Conservation (phyloP, 2,888 invertebrate genomes). For the Nezara viridula region DNA sequence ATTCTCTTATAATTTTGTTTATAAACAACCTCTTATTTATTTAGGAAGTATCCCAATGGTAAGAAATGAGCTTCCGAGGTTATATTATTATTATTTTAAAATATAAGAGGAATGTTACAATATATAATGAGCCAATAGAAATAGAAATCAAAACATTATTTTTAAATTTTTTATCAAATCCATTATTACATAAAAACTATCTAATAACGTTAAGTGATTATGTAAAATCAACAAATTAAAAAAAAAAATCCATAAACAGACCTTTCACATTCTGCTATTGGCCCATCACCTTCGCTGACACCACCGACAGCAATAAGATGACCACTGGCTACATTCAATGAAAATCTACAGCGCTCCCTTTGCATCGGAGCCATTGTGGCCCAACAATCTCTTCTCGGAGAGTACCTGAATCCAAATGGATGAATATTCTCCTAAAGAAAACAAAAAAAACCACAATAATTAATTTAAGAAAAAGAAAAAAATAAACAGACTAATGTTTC, state of each 20-base stretch:
- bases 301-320: conserved; percentile 77
- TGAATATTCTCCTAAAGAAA: conserved; percentile 76
- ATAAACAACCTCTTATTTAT: too few species aligned
- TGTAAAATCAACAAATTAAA: background rate
- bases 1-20: too few species aligned
- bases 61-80: too few species aligned
- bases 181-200: too few species aligned
- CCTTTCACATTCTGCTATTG: conserved; percentile 66
- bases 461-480: background rate
- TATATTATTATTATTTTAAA: too few species aligned
- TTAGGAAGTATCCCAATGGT: too few species aligned
- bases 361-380: conserved; percentile 78
- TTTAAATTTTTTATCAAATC: too few species aligned
- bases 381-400: conserved; percentile 77
- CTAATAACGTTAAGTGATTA: too few species aligned
- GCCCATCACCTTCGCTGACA: conserved; percentile 74
- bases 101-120: background rate
- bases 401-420: conserved; percentile 79
- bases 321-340: conserved; percentile 74
- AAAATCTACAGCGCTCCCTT: conserved; percentile 77
- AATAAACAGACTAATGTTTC: background rate
- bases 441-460: background rate
- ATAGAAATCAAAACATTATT: background rate
- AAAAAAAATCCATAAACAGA: conserved; percentile 29
- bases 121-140: background rate